Conservation (phyloP, 2,888 invertebrate genomes). For the Blomia tropicalis region DNA sequence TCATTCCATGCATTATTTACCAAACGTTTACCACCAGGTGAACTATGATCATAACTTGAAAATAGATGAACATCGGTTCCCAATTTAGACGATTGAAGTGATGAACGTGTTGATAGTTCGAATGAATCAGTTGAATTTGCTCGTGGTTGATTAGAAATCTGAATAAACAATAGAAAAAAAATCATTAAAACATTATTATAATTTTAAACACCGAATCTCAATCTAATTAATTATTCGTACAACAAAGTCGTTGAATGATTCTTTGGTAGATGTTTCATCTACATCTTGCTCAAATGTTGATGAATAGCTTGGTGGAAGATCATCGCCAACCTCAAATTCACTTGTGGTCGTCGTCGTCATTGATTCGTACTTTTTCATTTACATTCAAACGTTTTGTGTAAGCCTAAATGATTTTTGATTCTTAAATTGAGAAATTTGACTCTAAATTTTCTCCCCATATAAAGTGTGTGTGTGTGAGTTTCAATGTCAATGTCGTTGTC, state of each 20-base stretch:
- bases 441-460: too few species aligned
- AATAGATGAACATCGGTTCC: background rate
- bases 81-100: slow-evolving; percentile 2
- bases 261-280: slow-evolving; percentile 6
- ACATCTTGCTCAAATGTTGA: background rate
- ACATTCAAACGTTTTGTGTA: too few species aligned
- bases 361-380: background rate
- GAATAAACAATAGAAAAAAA: background rate
- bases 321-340: background rate
- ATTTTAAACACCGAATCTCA: background rate
- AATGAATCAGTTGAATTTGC: slow-evolving; percentile 1
- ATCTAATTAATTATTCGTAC: background rate
- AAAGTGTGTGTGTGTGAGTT: too few species aligned
- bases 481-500: too few species aligned
- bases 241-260: background rate
- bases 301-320: background rate
- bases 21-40: background rate
- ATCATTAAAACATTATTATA: background rate
- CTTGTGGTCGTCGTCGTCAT: background rate
- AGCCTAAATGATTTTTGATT: too few species aligned
- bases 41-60: background rate
- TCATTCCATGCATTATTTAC: slow-evolving; percentile 10
- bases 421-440: too few species aligned
- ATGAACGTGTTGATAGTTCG: slow-evolving; percentile 1
- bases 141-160: slow-evolving; percentile 1